Evolutionary conservation across 2,888 invertebrate genomes (phyloP).

Genomic region (Sycophila texana): DNA sequence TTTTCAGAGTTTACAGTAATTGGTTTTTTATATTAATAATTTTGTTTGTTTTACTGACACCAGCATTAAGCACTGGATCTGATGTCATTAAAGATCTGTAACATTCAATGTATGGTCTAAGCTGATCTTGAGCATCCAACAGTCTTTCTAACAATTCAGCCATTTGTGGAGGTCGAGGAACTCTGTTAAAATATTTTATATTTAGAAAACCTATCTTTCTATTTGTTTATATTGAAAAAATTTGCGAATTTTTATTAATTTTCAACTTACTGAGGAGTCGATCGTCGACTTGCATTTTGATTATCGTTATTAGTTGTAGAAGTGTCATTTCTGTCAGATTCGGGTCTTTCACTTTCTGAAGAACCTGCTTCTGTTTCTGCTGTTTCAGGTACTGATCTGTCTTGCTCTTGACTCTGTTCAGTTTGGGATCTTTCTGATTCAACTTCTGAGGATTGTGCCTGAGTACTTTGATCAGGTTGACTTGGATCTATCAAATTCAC

Average conservation of each 20-base stretch:
- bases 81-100: conserved; percentile 80
- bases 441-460: background rate
- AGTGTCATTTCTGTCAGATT: conserved; percentile 34
- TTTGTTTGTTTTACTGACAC: conserved; percentile 64
- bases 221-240: background rate
- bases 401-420: background rate
- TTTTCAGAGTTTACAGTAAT: background rate
- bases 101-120: conserved; percentile 82
- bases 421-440: conserved; percentile 15
- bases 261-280: conserved; percentile 39
- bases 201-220: conserved; percentile 18
- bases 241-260: conserved; percentile 12
- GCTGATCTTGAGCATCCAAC: conserved; percentile 78
- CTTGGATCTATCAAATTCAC: conserved; percentile 57
- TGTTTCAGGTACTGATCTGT: conserved; percentile 26
- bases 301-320: conserved; percentile 42
- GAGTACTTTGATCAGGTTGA: conserved; percentile 49
- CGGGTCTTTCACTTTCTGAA: conserved; percentile 7
- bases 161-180: conserved; percentile 77
- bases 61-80: conserved; percentile 78
- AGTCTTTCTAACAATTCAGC: conserved; percentile 79
- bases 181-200: conserved; percentile 55
- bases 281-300: conserved; percentile 33
- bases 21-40: background rate
- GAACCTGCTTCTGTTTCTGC: conserved; percentile 25